Base-by-base conservation (phyloP, 2,113 vertebrate genomes). In the Alexandromys fortis region DNA sequence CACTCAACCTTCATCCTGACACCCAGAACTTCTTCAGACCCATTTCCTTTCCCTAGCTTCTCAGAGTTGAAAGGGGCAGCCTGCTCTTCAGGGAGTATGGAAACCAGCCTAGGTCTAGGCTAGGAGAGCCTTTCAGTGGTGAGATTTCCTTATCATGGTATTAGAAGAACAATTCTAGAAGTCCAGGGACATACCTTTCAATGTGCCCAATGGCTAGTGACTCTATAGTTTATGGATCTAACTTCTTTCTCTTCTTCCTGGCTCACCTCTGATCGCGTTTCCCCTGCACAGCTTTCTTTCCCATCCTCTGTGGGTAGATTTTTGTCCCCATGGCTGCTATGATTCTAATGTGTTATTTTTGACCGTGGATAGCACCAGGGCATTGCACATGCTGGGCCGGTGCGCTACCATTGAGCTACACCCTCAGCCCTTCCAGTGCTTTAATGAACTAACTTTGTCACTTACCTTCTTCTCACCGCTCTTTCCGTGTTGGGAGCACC, bases 81-180 rank as follows among this genome's bases (percentile, higher is more conserved):
- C 49, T 58, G 33, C 2, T 14, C 30, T 89, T 95, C 11, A 77
- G 33, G 28, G 61, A 12, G 1, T 86, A 8, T 61, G 45, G 76
- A 94, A 89, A 67, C 28, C 67, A 77, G 78, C 28, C 5, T 72
- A 70, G 11, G 58, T 65, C 61, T 89, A 61, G 47, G 49, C 87
- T 81, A 33, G 17, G 73, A 89, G 87, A 75, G 21, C 5, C 30
- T 19, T 95, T 91, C 21, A 87, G 26, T 65, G 81, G 86, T 83
- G 73, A 94, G 55, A 83, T 49, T 33, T 61, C 63, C 83, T 79
- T 90, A 81, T 10, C 52, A 67, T 65, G 61, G 26, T 67, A 75
- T 82, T 91, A 81, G 86, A 90, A 93, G 11, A 70, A 73, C n/a
- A 26, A 76, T 87, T 87, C 73, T 58, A 65, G 30, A 58, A 67